A percentile compares a stretch with the other conserved stretches of the same genome.
Conservation (phyloP, 2,797 vertebrate species). For the Ctenosaura bakeri region DNA sequence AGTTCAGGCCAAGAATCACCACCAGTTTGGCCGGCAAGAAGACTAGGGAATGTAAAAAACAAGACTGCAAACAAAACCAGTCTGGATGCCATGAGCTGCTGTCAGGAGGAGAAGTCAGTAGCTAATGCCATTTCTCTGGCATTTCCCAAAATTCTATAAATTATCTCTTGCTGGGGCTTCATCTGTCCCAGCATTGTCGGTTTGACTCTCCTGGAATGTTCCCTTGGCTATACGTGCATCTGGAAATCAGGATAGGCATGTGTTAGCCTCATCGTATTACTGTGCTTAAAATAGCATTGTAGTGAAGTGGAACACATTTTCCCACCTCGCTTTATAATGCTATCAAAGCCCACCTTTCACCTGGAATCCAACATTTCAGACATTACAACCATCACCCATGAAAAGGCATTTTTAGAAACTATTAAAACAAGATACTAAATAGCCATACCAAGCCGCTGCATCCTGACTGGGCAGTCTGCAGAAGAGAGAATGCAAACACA, state of each 20-base stretch:
- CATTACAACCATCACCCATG: neutral
- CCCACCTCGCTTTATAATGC: neutral
- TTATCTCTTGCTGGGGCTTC: neutral
- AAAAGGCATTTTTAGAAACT: neutral
- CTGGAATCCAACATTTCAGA: neutral
- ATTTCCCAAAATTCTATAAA: neutral
- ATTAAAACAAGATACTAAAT: neutral
- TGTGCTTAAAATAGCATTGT: slow-evolving; percentile 17
- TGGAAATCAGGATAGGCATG: neutral
- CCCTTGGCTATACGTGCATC: neutral
- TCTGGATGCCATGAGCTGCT: fast-evolving
- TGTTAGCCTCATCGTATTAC: neutral
- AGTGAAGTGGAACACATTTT: neutral
- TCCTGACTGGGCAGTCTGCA: neutral
- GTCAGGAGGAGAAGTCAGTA: fast-evolving
- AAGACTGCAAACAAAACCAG: neutral
- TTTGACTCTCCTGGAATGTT: neutral
- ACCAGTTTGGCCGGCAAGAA: neutral
- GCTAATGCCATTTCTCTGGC: neutral
- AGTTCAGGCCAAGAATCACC: fast-evolving
- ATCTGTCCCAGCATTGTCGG: neutral
- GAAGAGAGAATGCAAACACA: neutral
- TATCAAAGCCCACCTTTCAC: neutral
- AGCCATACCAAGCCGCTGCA: neutral
- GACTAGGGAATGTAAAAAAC: neutral